phyloP scores from a whole-genome alignment of 2,797 vertebrate species.

The Paramormyrops hopkinsi region DNA sequence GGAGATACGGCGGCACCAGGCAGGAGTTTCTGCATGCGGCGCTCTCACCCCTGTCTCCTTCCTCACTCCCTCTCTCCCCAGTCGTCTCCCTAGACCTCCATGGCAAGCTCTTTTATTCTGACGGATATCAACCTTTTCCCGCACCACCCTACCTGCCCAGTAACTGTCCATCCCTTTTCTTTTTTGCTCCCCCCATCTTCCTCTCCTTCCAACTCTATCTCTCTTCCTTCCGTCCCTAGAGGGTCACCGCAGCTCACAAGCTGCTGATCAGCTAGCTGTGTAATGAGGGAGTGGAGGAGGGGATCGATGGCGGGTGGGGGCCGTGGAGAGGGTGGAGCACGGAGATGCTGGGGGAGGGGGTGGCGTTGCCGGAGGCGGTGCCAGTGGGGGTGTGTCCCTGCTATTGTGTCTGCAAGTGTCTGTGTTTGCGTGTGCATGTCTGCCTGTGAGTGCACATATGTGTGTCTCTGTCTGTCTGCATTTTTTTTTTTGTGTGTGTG shows the following conservation, averaged over 20 bases:
- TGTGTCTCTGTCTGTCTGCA: not conserved
- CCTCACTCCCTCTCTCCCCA: slow-evolving; percentile 31
- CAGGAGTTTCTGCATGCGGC: not conserved
- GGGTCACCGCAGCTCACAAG: slow-evolving; percentile 9
- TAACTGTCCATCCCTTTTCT: slow-evolving; percentile 29
- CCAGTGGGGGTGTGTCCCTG: not conserved
- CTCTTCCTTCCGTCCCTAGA: slow-evolving; percentile 20
- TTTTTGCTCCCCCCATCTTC: slow-evolving; percentile 30
- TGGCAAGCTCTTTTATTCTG: not conserved
- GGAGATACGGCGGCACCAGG: not conserved
- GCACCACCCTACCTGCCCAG: not conserved
- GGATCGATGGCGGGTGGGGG: not conserved
- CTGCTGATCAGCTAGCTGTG: slow-evolving; percentile 9
- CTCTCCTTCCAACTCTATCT: not conserved
- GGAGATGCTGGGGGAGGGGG: not conserved
- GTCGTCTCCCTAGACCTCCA: not conserved
- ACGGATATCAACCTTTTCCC: slow-evolving; percentile 24
- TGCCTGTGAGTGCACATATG: not conserved
- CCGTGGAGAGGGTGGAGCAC: not conserved
- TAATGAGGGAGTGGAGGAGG: slow-evolving; percentile 6
- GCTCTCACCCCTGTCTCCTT: slow-evolving; percentile 37
- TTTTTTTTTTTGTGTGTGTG: no score
- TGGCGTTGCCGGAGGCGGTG: not conserved
- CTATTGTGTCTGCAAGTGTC: not conserved
- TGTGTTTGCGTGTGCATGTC: not conserved